Conservation (phyloP, 1,140 invertebrate genomes). For the Drosophila rhopaloa region DNA sequence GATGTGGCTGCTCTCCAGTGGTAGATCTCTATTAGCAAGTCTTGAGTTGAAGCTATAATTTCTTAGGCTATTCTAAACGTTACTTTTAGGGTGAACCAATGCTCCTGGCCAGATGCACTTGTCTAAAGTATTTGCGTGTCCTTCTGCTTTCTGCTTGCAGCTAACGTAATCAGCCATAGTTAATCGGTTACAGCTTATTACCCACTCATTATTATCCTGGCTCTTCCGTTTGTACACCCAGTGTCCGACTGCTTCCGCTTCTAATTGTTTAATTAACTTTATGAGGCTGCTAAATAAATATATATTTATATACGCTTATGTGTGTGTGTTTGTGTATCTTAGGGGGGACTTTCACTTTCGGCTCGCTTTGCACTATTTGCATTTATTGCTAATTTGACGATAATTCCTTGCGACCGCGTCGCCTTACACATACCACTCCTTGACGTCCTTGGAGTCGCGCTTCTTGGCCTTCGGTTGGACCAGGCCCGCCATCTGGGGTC, state of each 20-base stretch:
- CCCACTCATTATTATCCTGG: slow-evolving; percentile 58
- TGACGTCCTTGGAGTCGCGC: slow-evolving; percentile 93
- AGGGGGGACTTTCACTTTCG: slow-evolving; percentile 31
- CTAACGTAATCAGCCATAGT: slow-evolving; percentile 34
- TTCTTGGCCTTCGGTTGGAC: slow-evolving; percentile 88
- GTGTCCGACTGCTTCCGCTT: slow-evolving; percentile 47
- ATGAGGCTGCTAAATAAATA: slow-evolving; percentile 63
- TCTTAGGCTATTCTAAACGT: slow-evolving; percentile 67
- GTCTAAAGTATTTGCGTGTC: slow-evolving; percentile 63
- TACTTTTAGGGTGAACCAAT: slow-evolving; percentile 13
- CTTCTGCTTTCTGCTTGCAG: slow-evolving; percentile 18
- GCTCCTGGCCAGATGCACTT: slow-evolving; percentile 40
- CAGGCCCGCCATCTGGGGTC: slow-evolving; percentile 83
- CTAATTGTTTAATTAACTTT: slow-evolving; percentile 49
- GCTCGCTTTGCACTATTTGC: slow-evolving; percentile 53
- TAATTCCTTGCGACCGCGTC: slow-evolving; percentile 18
- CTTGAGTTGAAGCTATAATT: slow-evolving; percentile 79
- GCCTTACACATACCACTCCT: slow-evolving; percentile 94
- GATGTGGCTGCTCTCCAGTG: slow-evolving; percentile 32
- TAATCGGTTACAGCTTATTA: slow-evolving; percentile 6
- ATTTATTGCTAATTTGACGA: slow-evolving; percentile 82
- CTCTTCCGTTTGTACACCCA: slow-evolving; percentile 64
- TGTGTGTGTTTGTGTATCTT: slow-evolving; percentile 30
- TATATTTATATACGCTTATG: slow-evolving; percentile 37
- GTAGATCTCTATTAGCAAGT: slow-evolving; percentile 65